Evolutionary conservation across 1,140 invertebrate genomes (phyloP).

Genomic region (Maniola jurtina): DNA sequence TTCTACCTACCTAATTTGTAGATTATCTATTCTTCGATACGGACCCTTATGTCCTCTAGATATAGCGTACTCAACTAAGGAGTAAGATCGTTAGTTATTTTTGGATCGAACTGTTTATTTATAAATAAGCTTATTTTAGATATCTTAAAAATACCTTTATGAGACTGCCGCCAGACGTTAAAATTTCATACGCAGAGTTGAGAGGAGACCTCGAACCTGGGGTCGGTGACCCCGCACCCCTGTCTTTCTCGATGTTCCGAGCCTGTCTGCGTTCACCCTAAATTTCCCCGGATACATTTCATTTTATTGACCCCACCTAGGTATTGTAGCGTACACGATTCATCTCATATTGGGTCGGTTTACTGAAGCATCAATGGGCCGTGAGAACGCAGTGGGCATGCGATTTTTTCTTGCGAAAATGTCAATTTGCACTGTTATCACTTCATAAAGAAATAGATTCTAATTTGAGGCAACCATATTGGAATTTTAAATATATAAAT

Average conservation of each 20-base stretch:
- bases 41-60: not conserved
- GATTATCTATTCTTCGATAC: too few species aligned
- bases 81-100: not conserved
- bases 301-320: constrained; percentile 36
- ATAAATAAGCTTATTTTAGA: not conserved
- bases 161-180: constrained; percentile 32
- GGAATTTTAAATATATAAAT: too few species aligned
- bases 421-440: not conserved
- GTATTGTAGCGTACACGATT: constrained; percentile 18
- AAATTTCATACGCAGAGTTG: constrained; percentile 44
- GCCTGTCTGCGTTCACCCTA: constrained; percentile 41
- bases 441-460: too few species aligned
- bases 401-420: not conserved
- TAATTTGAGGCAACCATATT: too few species aligned
- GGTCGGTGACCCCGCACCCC: constrained; percentile 65
- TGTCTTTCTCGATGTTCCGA: constrained; percentile 48
- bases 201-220: constrained; percentile 34
- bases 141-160: not conserved
- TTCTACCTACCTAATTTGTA: too few species aligned
- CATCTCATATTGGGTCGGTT: constrained; percentile 15
- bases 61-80: too few species aligned
- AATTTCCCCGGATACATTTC: constrained; percentile 33
- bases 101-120: not conserved
- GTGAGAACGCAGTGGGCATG: not conserved
- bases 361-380: not conserved